Base-by-base conservation (phyloP, 1,140 invertebrate species). In the Alviniconcha marisindica region DNA sequence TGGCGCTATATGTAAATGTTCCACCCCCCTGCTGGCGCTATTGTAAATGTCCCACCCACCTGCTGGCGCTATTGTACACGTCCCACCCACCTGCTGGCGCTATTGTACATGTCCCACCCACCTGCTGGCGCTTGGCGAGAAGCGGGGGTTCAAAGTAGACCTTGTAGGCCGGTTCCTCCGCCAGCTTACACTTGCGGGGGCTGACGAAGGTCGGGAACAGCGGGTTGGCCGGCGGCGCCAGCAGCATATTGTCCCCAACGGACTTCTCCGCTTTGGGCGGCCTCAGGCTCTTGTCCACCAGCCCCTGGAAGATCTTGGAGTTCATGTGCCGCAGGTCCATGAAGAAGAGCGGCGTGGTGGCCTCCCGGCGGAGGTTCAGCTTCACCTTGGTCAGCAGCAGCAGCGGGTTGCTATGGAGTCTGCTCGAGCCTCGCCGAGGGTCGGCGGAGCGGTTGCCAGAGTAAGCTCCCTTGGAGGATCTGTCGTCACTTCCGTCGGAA, bases 101-200 rank as follows among this genome's bases (percentile, higher is more conserved):
- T 83, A n/a, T n/a, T 48, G 7, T 48, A 18, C 31, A 40, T 73
- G 18, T 36, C 7, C 31, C 31, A 18, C 36, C 42, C 40, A 80
- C 78, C 78, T 80, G 78, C 33, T 79, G 82, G 18, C 60, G 71
- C 40, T 83, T 86, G 36, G 82, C 73, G 24, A 89, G 81, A 24
- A 89, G 69, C 3, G 88, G 88, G 0, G 88, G 88, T 2, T 84
- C 85, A 56, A 84, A 89, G 77, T 56, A 86, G 3, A 83, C 83
- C 56, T 87, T 84, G 76, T 86, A 86, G 1, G 81, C 40, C 14
- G 85, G 83, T 60, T 89, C 81, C 74, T 87, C 76, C 4, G 83
- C 44, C 42, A 84, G 33, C 3, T 69, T 81, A 28, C 81, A 79
- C 85, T 89, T 89, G 36, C 85, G 66, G 36, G 88, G 86, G 77